Base-by-base conservation (phyloP, 2,113 vertebrate species). In the Microtus pennsylvanicus region DNA sequence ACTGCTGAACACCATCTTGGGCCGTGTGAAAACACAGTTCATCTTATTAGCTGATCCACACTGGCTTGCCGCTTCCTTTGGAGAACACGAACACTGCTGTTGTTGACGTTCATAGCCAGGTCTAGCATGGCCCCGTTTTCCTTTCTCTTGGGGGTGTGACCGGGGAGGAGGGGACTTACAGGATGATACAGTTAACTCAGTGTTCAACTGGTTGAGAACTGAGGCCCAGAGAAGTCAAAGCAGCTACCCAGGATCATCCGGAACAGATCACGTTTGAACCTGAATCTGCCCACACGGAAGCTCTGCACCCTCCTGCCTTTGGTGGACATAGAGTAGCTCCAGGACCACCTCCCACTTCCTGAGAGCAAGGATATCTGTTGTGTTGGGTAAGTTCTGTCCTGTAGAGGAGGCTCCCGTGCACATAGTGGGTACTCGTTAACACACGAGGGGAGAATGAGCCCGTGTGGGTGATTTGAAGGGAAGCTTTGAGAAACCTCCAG, bases 191-290 rank as follows among this genome's bases (percentile, higher is more conserved):
- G 42, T 24, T 67, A 42, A 74, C 33, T 65, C 45, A 28, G 12
- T 26, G 67, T 74, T 58, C 58, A 93, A 63, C 50, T 17, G 1
- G 28, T 30, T 70, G 47, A 86, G 65, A 50, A 75, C 65, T 69
- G 74, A 89, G 24, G 30, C 14, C 87, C 70, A 67, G n/a, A 87
- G 95, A 91, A 91, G 19, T 65, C 52, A 80, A n/a, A 89, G 45
- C 1, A 35, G 52, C 63, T 74, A 50, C 24, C 3, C 42, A 58
- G 72, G 78, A 74, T 92, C 61, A 78, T 63, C 55, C 63, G 78
- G 45, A 70, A 95, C 26, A 90, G 80, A 91, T 52, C 42, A 74
- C 8, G 28, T 45, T 58, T 91, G 30, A 82, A 76, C 19, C 78
- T 38, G 30, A 70, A 45, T 47, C 42, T 5, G 63, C 42, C 38